Evolutionary conservation across 2,797 vertebrate species (phyloP).

Genomic region (Knipowitschia caucasica): DNA sequence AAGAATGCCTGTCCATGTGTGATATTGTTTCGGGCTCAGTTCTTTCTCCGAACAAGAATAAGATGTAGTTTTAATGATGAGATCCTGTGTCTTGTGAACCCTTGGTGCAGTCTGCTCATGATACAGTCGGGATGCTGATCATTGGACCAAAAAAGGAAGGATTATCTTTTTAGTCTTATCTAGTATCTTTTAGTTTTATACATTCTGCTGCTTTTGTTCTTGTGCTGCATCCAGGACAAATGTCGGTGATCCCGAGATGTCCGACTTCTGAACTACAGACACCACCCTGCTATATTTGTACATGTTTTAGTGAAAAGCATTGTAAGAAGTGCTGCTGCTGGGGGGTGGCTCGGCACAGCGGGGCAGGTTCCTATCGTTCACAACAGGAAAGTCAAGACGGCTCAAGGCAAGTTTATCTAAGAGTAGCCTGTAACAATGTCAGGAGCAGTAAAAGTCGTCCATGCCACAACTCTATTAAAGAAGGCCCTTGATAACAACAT

Average conservation of each 20-base stretch:
- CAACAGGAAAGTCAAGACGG: neutral
- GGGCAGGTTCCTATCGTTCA: no score
- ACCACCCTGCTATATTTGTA: no score
- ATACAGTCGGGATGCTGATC: neutral
- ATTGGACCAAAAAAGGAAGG: neutral
- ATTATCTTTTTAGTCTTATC: neutral
- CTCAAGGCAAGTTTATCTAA: neutral
- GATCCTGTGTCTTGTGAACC: constrained; percentile 16
- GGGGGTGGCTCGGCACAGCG: no score
- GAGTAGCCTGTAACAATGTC: neutral
- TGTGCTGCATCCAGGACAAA: constrained; percentile 34
- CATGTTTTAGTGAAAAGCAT: no score
- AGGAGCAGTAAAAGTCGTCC: neutral
- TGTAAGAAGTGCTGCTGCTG: no score
- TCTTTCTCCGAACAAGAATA: constrained; percentile 17
- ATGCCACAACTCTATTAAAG: constrained; percentile 16
- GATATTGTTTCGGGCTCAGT: constrained; percentile 57
- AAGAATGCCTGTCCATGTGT: constrained; percentile 60
- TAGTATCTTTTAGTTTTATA: constrained; percentile 17
- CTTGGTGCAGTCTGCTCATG: neutral
- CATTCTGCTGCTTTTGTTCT: constrained; percentile 11
- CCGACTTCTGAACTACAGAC: constrained; percentile 24
- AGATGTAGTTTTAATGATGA: constrained; percentile 11
- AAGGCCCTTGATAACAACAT: no score
- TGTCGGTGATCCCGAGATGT: constrained; percentile 17